These are phyloP conservation scores for Thamnophis elegans DNA, from an alignment of 2,797 vertebrate genomes.

Conservation along the genomic window DNA sequence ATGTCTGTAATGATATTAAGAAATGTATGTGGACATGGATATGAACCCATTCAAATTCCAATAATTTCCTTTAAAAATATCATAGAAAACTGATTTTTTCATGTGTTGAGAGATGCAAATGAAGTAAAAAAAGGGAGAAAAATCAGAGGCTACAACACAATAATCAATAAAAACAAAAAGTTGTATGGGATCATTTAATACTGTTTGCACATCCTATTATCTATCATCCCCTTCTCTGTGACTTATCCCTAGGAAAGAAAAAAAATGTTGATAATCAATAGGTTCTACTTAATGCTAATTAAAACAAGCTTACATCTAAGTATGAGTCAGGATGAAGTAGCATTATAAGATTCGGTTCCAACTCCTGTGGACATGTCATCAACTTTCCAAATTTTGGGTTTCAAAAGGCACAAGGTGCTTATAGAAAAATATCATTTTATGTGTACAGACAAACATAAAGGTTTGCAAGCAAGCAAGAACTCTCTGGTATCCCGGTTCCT, in stretches of 20 bases:
- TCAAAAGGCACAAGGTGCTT: background rate
- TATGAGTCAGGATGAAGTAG: background rate
- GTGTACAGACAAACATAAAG: background rate
- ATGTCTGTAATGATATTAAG: background rate
- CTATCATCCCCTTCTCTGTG: background rate
- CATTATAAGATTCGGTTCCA: background rate
- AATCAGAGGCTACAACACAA: background rate
- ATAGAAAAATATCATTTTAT: background rate
- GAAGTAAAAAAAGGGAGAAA: background rate
- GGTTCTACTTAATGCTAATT: background rate
- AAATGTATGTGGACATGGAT: background rate
- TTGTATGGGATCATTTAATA: background rate
- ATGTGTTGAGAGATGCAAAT: background rate
- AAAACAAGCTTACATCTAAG: background rate
- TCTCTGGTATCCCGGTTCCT: background rate
- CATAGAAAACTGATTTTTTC: background rate
- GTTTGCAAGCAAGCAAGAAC: background rate
- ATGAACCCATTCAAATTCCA: background rate
- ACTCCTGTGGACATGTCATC: background rate
- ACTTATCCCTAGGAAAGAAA: background rate
- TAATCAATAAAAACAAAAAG: background rate
- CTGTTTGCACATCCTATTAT: background rate
- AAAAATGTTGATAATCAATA: background rate
- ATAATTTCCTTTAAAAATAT: background rate
- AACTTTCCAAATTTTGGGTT: background rate